Evolutionary conservation across 2,888 invertebrate species (phyloP), one percentile per base, ranked within the genome.

Genomic region (Eupithecia pulchellata): DNA sequence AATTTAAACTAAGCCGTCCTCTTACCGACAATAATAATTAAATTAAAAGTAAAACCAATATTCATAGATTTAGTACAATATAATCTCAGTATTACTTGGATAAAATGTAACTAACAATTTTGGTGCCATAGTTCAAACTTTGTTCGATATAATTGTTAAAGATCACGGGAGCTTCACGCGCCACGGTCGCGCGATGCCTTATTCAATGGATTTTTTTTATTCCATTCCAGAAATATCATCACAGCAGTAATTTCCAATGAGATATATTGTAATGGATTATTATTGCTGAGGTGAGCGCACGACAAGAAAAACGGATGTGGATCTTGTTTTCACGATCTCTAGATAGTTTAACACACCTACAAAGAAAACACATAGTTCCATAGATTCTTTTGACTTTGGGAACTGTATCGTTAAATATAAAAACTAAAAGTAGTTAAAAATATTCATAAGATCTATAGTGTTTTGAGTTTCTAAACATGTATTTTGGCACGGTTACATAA

Each of bases 31-130:
- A 78, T 67, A 68, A 52, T 55, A 69, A 65, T 34, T 72, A 63
- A 77, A 71, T 70, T 64, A 66, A 75, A 86, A 87, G 88, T 86
- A 52, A 52, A 25, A 13, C 52, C 52, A 52, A 52, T 1, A 52
- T 20, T 52, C 52, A 52, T 52, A 52, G 52, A 20, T 52, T 52
- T 25, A 52, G 20, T 52, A 86, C 84, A 89, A 89, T 75, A 82
- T 82, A 55, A 60, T 30, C 79, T 82, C 90, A 90, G 91, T 91
- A 90, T 91, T 90, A 89, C 25, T 52, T 25, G 20, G 11, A 13
- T 52, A 52, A 25, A 52, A 25, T 78, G 75, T 79, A 76, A 80
- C 75, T 81, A 81, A 75, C 79, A 79, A 79, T 78, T 81, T 78
- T 78, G 80, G 90, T 90, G 90, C 90, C 90, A 90, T 90, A 90